Conservation (phyloP, 1,140 invertebrate genomes). For the Elysia chlorotica region DNA sequence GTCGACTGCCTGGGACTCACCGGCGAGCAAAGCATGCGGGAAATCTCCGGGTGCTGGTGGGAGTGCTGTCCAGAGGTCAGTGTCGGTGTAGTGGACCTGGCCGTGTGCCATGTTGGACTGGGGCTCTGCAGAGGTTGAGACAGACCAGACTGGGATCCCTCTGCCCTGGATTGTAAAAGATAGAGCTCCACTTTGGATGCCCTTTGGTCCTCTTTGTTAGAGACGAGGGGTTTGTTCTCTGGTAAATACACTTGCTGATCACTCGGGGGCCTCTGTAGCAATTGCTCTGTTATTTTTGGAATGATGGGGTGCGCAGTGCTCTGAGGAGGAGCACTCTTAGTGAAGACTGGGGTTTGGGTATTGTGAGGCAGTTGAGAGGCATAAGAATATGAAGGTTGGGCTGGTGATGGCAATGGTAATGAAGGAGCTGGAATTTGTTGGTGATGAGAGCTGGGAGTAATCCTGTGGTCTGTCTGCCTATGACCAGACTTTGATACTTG, state of each 20-base stretch:
- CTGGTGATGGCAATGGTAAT: no score
- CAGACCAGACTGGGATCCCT: background rate
- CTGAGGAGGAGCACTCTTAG: no score
- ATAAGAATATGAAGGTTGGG: no score
- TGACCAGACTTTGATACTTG: no score
- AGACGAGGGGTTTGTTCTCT: no score
- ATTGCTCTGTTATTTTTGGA: constrained; percentile 7
- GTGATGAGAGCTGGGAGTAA: no score
- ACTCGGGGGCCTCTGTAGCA: constrained; percentile 6
- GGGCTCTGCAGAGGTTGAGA: background rate
- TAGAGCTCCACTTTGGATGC: background rate
- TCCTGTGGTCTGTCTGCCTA: no score
- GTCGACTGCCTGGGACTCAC: constrained; percentile 5
- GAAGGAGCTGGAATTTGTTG: no score
- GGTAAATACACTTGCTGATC: no score
- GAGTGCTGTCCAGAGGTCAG: background rate
- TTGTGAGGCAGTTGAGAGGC: no score
- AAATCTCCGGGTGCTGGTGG: constrained; percentile 20
- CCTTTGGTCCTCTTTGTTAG: background rate
- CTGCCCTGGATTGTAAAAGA: background rate
- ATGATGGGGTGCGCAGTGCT: no score
- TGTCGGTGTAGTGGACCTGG: background rate
- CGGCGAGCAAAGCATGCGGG: constrained; percentile 5
- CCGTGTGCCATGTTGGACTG: background rate
- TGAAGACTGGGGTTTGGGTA: no score